A percentile compares a stretch with the other conserved stretches of the same genome.
Conservation (phyloP, 2,888 invertebrate species). For the Monopis laevigella region DNA sequence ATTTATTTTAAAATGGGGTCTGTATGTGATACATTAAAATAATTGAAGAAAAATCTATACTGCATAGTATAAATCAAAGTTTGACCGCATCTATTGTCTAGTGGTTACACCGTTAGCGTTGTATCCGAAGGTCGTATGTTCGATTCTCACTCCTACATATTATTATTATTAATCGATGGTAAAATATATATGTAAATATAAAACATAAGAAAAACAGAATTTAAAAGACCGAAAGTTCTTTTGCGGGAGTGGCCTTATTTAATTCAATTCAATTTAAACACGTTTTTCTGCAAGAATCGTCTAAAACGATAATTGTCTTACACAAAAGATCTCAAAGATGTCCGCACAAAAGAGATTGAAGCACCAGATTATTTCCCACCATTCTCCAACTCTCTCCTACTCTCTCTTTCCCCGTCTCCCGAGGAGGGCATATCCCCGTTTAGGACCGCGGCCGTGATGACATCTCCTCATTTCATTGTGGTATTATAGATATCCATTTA, state of each 20-base stretch:
- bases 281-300: conserved; percentile 41
- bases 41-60: too few relatives aligned
- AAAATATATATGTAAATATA: too few relatives aligned
- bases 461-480: conserved; percentile 14
- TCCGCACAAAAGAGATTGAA: conserved; percentile 51
- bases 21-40: too few relatives aligned
- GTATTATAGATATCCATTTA: not conserved
- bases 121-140: too few relatives aligned
- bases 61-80: too few relatives aligned
- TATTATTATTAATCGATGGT: too few relatives aligned
- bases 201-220: too few relatives aligned
- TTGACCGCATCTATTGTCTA: too few relatives aligned
- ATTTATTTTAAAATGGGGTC: too few relatives aligned
- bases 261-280: conserved; percentile 27
- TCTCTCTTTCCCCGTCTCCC: conserved; percentile 26
- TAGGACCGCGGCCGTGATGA: conserved; percentile 1
- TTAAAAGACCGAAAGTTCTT: too few relatives aligned
- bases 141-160: too few relatives aligned
- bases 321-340: conserved; percentile 48
- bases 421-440: conserved; percentile 13
- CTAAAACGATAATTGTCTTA: conserved; percentile 53
- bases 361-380: conserved; percentile 61
- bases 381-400: conserved; percentile 22
- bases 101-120: too few relatives aligned
- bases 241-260: conserved; percentile 26